phyloP scores from a whole-genome alignment of 2,113 vertebrate species.

The Oryzias javanicus region DNA sequence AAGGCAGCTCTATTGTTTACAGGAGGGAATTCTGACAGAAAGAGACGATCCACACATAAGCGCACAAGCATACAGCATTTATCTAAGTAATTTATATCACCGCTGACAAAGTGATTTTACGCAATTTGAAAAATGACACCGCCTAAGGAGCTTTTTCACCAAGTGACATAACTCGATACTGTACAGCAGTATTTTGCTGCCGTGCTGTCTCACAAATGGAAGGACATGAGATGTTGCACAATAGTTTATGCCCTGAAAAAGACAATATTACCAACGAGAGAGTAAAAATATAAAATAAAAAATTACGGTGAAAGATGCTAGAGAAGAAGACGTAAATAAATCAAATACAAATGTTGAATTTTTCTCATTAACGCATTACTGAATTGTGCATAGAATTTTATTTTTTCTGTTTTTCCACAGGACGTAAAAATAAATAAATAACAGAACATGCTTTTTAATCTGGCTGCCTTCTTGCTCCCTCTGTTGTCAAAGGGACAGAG shows the following conservation, averaged over 20 bases:
- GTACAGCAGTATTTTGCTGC: constrained; percentile 25
- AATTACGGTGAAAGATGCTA: background rate
- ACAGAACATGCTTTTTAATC: constrained; percentile 26
- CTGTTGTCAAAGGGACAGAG: constrained; percentile 66
- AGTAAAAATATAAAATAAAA: background rate
- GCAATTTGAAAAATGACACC: constrained; percentile 56
- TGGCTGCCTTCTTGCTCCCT: constrained; percentile 40
- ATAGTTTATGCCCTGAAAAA: constrained; percentile 15
- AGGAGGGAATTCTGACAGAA: constrained; percentile 27
- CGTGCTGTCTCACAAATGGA: constrained; percentile 19
- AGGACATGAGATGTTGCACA: constrained; percentile 17
- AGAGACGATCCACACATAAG: constrained; percentile 11
- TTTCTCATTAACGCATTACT: too few relatives aligned
- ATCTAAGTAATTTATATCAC: constrained; percentile 57
- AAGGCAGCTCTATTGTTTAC: constrained; percentile 24
- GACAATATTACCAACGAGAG: background rate
- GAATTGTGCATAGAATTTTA: too few relatives aligned
- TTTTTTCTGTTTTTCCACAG: constrained; percentile 13
- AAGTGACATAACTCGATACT: constrained; percentile 41
- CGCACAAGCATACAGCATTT: constrained; percentile 37
- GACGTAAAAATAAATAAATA: constrained; percentile 15
- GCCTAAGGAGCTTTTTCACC: constrained; percentile 48
- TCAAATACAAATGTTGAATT: background rate
- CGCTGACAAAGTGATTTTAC: constrained; percentile 55
- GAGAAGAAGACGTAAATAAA: constrained; percentile 1